Evolutionary conservation across 2,888 invertebrate genomes (phyloP).

Genomic region (Trachelus troglodyta): DNA sequence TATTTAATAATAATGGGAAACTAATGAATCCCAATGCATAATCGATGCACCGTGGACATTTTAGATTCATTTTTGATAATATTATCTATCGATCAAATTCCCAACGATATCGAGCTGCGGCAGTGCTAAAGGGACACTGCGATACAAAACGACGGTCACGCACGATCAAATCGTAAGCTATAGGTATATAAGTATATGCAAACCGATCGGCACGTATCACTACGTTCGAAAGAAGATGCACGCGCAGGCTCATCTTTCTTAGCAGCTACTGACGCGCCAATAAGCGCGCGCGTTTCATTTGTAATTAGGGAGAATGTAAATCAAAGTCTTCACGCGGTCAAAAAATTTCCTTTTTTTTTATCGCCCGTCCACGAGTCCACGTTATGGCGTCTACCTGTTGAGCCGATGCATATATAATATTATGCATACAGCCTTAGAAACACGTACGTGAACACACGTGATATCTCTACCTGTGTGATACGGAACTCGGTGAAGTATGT

Average conservation of each 20-base stretch:
- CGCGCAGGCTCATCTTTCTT: slow-evolving; percentile 48
- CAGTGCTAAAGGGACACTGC: background rate
- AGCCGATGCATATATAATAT: background rate
- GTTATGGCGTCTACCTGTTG: background rate
- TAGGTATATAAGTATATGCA: background rate
- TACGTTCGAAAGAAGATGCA: slow-evolving; percentile 5
- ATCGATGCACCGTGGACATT: background rate
- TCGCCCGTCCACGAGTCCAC: background rate
- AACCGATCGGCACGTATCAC: background rate
- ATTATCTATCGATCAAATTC: background rate
- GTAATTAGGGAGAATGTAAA: slow-evolving; percentile 63
- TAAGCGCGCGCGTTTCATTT: slow-evolving; percentile 59
- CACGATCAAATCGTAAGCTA: background rate
- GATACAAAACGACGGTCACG: background rate
- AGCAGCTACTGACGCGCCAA: slow-evolving; percentile 56
- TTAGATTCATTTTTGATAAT: background rate
- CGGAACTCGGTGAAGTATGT: slow-evolving; percentile 19
- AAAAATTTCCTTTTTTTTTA: slow-evolving; percentile 15
- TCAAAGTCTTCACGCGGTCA: slow-evolving; percentile 47
- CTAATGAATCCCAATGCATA: background rate
- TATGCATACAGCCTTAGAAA: background rate
- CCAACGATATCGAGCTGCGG: background rate
- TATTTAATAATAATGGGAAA: background rate
- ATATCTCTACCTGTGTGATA: slow-evolving; percentile 24
- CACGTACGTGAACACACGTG: slow-evolving; percentile 8